Evolutionary conservation across 2,113 vertebrate species (phyloP), one percentile per base, ranked within the genome.

Genomic region (Triplophysa tibetana): DNA sequence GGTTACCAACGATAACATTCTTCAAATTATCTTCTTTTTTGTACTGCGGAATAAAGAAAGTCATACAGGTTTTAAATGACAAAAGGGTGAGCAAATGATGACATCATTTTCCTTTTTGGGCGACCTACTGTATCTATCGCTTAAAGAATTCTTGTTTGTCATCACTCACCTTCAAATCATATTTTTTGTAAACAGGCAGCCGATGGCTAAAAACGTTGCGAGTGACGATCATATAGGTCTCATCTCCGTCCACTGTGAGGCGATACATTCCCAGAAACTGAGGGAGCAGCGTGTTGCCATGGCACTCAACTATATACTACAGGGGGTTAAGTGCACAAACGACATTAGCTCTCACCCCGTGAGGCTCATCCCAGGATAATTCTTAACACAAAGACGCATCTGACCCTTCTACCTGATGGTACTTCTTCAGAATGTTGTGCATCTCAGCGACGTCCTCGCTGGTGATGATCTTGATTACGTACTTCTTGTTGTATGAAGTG

Each of bases 371-470:
- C n/a, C 14, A 43, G 6, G 11, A 33, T 17, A 0, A 8, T 14
- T 72, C 10, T 48, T 19, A 67, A 45, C 54, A 82, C 58, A 79
- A 16, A 62, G 58, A 83, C 64, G 56, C 41, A 66, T 61, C 60
- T 66, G 29, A 64, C 68, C 52, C 14, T 65, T 50, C 50, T 88
- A 99, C 97, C 96, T 99, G 97, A 84, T 99, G 97, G 88, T 99
- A 99, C 78, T 98, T 99, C 91, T 98, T 99, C 75, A 99, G 85
- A 88, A 99, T 98, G 93, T 96, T 99, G 93, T 99, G 97, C 96
- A 99, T 98, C 92, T 99, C 97, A 0, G 97, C 97, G 23, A 99
- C 97, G 41, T 99, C 97, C 90, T 99, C 97, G 0, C 97, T 96
- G 6, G 97, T 97, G 84, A 98, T 96, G 0, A 97, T 97, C 91